Base-by-base conservation (phyloP, 2,888 invertebrate genomes). In the Odontocolon sp. region DNA sequence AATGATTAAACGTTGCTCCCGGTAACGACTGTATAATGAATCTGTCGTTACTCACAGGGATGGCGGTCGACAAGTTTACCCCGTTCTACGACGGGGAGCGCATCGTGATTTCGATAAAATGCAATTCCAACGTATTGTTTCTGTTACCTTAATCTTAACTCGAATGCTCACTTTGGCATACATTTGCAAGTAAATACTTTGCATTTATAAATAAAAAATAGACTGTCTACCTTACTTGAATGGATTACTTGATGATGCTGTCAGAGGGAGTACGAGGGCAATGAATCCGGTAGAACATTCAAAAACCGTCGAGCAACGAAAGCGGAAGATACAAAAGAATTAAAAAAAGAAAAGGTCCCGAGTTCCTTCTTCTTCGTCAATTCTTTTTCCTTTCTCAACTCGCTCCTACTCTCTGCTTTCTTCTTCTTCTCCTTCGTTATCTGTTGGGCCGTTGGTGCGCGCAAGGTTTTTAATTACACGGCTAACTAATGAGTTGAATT, bases 391-490 rank as follows among this genome's bases (percentile, higher is more conserved):
- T 66, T 77, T 64, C 68, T 68, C 69, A 75, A 42, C 42, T 8
- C 52, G 63, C 64, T 42, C 50, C 26, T 54, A 47, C 23, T 52
- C 45, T 66, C 75, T 78, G 79, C 81, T 81, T 80, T 72, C 75
- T 80, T 79, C 69, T 77, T 45, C 81, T 82, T 83, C 82, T 84
- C 85, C 82, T 85, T 86, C 83, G 85, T 88, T 88, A 87, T 87
- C 87, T 85, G 84, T 85, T 85, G 83, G 85, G 84, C 82, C 81
- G 84, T 67, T 75, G 84, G 84, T 85, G 84, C 50, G 85, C 85
- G 82, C 86, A 85, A 83, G 83, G 84, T 88, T 88, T 88, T 88
- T 88, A 88, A 88, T 88, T 88, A 86, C 87, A 83, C 81, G 83
- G 85, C 84, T 85, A 86, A 86, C 85, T 88, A 87, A 87, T 86